phyloP scores from a whole-genome alignment of 2,797 vertebrate genomes.

The Decapterus maruadsi region DNA sequence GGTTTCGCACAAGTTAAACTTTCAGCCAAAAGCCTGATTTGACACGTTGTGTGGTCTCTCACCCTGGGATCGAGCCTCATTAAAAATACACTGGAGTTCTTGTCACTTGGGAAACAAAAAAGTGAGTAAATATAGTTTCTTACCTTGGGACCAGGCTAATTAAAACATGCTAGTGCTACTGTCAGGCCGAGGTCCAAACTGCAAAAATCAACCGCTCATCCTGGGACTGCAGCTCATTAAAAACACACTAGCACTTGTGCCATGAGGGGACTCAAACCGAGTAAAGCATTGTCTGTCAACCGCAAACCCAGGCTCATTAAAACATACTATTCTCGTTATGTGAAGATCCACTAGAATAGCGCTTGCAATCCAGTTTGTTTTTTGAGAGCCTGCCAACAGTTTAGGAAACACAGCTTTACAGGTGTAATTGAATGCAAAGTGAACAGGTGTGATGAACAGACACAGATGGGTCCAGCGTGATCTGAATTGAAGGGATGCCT shows the following conservation, averaged over 20 bases:
- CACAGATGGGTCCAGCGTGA: neutral
- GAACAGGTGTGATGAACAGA: conserved; percentile 5
- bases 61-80: conserved; percentile 42
- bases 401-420: conserved; percentile 21
- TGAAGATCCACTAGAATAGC: conserved; percentile 7
- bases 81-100: conserved; percentile 52
- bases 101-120: conserved; percentile 47
- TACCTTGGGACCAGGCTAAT: conserved; percentile 55
- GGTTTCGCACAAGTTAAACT: conserved; percentile 22
- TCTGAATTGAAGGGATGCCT: conserved; percentile 1
- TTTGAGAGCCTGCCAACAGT: conserved; percentile 13
- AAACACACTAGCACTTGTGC: conserved; percentile 33
- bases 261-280: conserved; percentile 27
- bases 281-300: conserved; percentile 55
- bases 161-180: conserved; percentile 56
- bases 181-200: conserved; percentile 48
- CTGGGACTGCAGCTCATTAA: conserved; percentile 64
- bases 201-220: conserved; percentile 35
- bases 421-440: conserved; percentile 27
- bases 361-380: neutral
- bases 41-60: conserved; percentile 33
- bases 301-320: conserved; percentile 57
- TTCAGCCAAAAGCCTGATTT: conserved; percentile 27
- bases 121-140: conserved; percentile 52
- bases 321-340: conserved; percentile 55